Evolutionary conservation across 2,888 invertebrate genomes (phyloP), one percentile per base, ranked within the genome.

Genomic region (Heliconius aoede): DNA sequence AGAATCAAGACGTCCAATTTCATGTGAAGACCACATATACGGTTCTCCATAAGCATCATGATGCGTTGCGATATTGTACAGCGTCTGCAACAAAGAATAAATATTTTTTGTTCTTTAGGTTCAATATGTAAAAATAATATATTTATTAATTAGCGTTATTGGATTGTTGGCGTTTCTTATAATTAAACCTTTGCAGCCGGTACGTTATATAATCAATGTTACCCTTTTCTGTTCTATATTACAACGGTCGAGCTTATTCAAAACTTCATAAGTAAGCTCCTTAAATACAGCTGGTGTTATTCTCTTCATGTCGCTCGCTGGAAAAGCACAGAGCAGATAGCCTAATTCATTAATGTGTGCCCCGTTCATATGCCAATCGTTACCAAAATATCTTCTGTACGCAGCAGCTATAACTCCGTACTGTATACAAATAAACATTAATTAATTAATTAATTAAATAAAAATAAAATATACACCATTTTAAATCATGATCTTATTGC

Each of bases 1-100:
- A 5, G 82, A 73, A 78, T 88, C 86, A 11, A 94, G 84, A 79
- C 88, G 86, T 55, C 81, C 80, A 64, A 94, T 85, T 85, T 93
- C 93, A 84, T 93, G 90, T 9, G 93, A 91, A 18, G 92, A 88
- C 94, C 94, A 94, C 79, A 84, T 90, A 76, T 90, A 91, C 0
- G 93, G 94, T 74, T 85, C 85, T 4, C 90, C 92, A 75, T 91
- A 94, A 3, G 92, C 93, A 7, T 91, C 85, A 1, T 84, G 84
- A 76, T 91, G 86, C 64, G 84, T 86, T 13, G 94, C 94, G 75
- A 91, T 90, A 1, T 88, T 83, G 76, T 90, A 94, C 2, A 94
- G 85, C 71, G 88, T 87, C 94, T 94, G 85, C 36, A 89, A 90
- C n/a, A 71, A 73, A 60, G 13, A 26, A 24, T 60, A 60, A 24